A percentile compares a stretch with the other conserved stretches of the same genome.
phyloP scores from a whole-genome alignment of 2,888 invertebrate species.

The Pediacus dermestoides region DNA sequence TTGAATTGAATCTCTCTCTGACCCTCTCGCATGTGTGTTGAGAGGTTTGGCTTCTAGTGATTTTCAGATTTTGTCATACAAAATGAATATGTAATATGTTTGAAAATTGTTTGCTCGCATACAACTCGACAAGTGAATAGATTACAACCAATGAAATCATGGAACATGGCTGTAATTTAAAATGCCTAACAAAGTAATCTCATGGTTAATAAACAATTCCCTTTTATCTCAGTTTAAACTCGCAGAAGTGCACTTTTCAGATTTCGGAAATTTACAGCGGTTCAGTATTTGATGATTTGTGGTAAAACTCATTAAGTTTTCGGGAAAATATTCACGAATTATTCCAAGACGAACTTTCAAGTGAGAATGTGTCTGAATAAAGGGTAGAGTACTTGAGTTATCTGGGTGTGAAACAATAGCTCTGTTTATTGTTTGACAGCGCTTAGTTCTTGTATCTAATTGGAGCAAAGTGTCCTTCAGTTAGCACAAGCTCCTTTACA shows the following conservation, averaged over 20 bases:
- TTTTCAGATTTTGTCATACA: conserved; percentile 25
- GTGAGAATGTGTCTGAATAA: too few relatives aligned
- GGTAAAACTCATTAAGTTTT: too few relatives aligned
- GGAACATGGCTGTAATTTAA: conserved; percentile 2
- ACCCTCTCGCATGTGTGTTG: conserved; percentile 29
- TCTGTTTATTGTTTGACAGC: conserved; percentile 33
- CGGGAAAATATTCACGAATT: too few relatives aligned
- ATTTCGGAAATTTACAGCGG: too few relatives aligned
- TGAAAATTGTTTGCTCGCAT: conserved; percentile 17
- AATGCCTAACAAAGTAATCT: conserved; percentile 11
- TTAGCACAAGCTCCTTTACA: conserved; percentile 22
- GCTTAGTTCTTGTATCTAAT: conserved; percentile 31
- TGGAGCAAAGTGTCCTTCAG: conserved; percentile 31
- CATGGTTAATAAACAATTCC: conserved; percentile 21
- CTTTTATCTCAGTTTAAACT: too few relatives aligned
- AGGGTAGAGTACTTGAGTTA: conserved; percentile 22
- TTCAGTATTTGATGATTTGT: too few relatives aligned
- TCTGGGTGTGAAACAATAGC: conserved; percentile 30
- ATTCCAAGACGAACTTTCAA: too few relatives aligned
- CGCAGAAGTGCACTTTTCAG: too few relatives aligned
- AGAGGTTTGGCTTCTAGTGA: conserved; percentile 24
- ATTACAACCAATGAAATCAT: conserved; percentile 1
- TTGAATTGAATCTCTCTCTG: conserved; percentile 39
- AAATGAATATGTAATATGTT: conserved; percentile 26
- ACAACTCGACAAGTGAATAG: not conserved